A percentile compares a stretch with the other conserved stretches of the same genome.
phyloP scores from a whole-genome alignment of 1,140 invertebrate species.

The Drosophila dunni region DNA sequence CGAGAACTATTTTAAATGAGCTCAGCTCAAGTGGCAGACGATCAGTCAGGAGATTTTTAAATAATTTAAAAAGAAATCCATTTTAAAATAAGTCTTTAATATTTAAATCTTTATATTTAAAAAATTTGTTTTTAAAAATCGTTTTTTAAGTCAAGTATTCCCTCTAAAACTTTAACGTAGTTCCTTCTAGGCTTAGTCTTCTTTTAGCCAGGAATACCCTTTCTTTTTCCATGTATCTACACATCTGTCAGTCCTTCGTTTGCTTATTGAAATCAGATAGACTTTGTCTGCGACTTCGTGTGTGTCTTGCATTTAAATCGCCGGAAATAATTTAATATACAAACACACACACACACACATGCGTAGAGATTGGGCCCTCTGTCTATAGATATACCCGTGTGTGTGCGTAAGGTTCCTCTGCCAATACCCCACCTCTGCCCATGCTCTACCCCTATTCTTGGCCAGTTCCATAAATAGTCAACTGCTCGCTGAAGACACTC shows the following conservation, averaged over 20 bases:
- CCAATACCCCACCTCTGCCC: neutral
- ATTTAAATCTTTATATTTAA: no score
- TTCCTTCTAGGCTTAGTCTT: no score
- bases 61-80: no score
- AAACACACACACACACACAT: slow-evolving; percentile 41
- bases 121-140: no score
- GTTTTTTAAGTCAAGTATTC: no score
- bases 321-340: slow-evolving; percentile 79
- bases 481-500: slow-evolving; percentile 35
- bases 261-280: slow-evolving; percentile 47
- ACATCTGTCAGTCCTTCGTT: slow-evolving; percentile 30
- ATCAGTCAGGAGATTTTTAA: no score
- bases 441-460: slow-evolving; percentile 48
- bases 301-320: slow-evolving; percentile 82
- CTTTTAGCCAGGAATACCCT: no score
- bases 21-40: neutral
- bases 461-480: slow-evolving; percentile 80
- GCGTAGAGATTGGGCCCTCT: slow-evolving; percentile 45
- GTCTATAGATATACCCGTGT: slow-evolving; percentile 18
- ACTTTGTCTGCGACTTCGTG: slow-evolving; percentile 52
- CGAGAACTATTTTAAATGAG: neutral
- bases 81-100: no score
- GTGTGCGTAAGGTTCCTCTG: slow-evolving; percentile 16
- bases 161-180: no score
- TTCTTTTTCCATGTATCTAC: neutral